phyloP scores from a whole-genome alignment of 2,113 vertebrate genomes.

The Rhinolophus ferrumequinum region DNA sequence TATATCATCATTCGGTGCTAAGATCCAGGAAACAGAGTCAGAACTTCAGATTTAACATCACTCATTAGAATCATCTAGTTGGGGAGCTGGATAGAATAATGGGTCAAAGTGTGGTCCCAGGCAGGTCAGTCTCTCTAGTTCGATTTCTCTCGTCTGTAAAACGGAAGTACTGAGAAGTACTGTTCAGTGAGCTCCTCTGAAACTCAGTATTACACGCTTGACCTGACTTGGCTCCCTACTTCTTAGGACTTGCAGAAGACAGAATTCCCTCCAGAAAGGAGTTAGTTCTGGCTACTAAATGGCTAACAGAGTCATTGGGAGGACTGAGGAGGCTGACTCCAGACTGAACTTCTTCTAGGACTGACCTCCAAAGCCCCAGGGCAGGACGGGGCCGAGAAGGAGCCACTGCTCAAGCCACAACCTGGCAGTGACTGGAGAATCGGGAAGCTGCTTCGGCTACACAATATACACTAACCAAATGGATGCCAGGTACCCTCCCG shows the following conservation, averaged over 20 bases:
- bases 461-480: background rate
- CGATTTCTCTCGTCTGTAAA: background rate
- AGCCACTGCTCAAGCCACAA: background rate
- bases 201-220: background rate
- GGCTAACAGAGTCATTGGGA: background rate
- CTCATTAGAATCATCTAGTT: background rate
- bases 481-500: background rate
- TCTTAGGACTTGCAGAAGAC: background rate
- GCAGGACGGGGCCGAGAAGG: background rate
- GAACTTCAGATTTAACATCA: background rate
- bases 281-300: background rate
- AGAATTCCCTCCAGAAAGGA: background rate
- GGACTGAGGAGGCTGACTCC: background rate
- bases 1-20: background rate
- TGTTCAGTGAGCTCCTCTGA: background rate
- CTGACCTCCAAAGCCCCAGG: background rate
- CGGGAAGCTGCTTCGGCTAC: background rate
- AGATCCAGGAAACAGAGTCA: background rate
- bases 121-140: background rate
- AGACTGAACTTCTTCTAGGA: background rate
- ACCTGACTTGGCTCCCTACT: background rate
- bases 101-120: background rate
- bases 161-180: background rate
- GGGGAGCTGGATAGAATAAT: no score
- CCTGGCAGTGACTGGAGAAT: background rate